phyloP scores from a whole-genome alignment of 2,113 vertebrate species.

The Sylvilagus bachmani region DNA sequence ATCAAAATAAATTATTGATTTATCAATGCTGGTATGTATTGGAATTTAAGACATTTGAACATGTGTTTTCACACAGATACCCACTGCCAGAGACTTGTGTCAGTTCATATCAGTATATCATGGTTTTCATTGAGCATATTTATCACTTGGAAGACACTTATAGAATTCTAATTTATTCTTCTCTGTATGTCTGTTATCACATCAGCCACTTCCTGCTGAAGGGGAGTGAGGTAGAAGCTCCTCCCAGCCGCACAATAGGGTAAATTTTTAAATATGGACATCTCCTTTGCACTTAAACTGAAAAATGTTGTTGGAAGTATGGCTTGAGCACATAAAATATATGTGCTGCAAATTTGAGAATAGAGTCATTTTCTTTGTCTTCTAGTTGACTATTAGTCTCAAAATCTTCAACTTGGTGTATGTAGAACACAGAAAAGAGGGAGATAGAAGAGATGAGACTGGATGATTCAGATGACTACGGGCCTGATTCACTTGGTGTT shows the following conservation, averaged over 20 bases:
- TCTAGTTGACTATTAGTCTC: not conserved
- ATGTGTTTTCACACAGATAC: slow-evolving; percentile 1
- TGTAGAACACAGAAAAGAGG: not conserved
- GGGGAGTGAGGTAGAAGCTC: not conserved
- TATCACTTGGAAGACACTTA: slow-evolving; percentile 24
- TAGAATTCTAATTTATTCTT: slow-evolving; percentile 35
- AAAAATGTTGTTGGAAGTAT: not conserved
- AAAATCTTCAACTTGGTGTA: not conserved
- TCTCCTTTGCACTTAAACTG: not conserved
- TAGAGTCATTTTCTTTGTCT: slow-evolving; percentile 5
- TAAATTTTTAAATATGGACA: slow-evolving; percentile 3
- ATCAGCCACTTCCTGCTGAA: not conserved
- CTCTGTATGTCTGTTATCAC: slow-evolving; percentile 4
- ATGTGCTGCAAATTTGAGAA: not conserved
- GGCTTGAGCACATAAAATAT: not conserved
- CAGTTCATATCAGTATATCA: not conserved
- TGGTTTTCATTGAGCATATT: slow-evolving; percentile 22
- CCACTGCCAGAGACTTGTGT: not conserved
- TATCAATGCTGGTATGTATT: not conserved
- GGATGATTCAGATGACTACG: not conserved
- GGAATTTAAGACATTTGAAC: slow-evolving; percentile 28
- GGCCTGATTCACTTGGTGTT: not conserved
- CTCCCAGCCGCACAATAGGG: not conserved
- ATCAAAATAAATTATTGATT: not conserved
- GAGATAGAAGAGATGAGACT: not conserved